These are phyloP conservation scores for Mellivora capensis DNA, from an alignment of 2,113 vertebrate species.

Conservation along the genomic window DNA sequence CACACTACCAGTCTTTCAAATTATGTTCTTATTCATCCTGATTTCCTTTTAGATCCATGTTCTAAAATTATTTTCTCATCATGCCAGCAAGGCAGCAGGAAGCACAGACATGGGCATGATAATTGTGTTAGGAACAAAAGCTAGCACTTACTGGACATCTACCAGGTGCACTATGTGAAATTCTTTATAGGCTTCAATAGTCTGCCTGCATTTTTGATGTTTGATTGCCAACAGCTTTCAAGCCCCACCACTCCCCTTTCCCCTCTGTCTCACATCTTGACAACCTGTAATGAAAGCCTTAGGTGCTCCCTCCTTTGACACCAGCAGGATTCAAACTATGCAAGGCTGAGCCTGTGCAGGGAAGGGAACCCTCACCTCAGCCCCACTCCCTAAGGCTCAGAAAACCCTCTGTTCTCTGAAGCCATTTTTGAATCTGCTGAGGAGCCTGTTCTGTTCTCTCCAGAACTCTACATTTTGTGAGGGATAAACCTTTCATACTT, in stretches of 20 bases:
- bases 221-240: neutral
- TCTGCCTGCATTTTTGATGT: neutral
- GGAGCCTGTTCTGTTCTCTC: neutral
- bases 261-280: neutral
- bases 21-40: neutral
- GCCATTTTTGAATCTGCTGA: neutral
- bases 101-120: neutral
- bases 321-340: neutral
- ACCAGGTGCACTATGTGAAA: neutral
- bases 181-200: neutral
- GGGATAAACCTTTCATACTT: neutral
- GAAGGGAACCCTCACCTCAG: neutral
- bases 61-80: conserved; percentile 7
- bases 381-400: neutral
- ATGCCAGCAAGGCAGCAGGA: neutral
- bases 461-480: neutral
- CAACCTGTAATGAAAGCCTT: neutral
- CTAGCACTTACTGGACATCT: neutral
- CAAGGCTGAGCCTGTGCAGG: neutral
- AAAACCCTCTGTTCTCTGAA: neutral
- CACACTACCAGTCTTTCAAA: neutral
- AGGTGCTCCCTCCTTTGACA: neutral
- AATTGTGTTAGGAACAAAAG: neutral
- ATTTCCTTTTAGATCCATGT: neutral
- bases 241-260: neutral